Base-by-base conservation (phyloP, 2,888 invertebrate species). In the Masnerella sp. region DNA sequence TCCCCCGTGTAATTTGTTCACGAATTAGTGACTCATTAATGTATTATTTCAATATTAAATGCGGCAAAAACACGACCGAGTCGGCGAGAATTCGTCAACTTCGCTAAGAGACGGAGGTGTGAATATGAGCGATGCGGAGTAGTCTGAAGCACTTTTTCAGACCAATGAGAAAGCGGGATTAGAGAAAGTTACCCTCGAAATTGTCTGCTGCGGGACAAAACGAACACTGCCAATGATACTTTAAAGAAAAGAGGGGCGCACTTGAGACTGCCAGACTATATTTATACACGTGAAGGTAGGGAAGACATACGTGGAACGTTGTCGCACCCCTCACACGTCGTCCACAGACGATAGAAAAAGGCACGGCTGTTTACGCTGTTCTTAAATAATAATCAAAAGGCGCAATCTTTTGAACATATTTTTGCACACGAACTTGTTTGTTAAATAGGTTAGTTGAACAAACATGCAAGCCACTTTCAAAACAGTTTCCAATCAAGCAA, bases 181-280 rank as follows among this genome's bases (percentile, higher is more conserved):
- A 73, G 73, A 73, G 74, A 61, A 73, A 74, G 68, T 74, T 69
- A 69, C 74, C 74, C 74, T 74, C 69, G 67, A 74, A 74, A 67
- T 74, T 65, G 74, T 74, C 75, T 75, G 68, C 75, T 71, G 75
- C 54, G 74, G 74, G 74, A 74, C 74, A 74, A 74, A 74, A 74
- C 74, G 74, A 70, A 70, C 74, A 62, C 70, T 74, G 74, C 74
- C 71, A 75, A 75, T 75, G 71, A 75, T 71, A 75, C 75, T 75
- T 65, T 75, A 75, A 75, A 75, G 67, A 75, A 67, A 74, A 70
- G 68, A 74, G 74, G 74, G 65, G 70, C 40, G 74, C 67, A 74
- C 74, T 74, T 74, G 74, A 74, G 69, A 74, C 74, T 74, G 65
- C 65, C 69, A 70, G 74, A 74, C 74, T 74, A 74, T 65, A 74